These are phyloP conservation scores for Callocephalon fimbriatum DNA, from an alignment of 2,113 vertebrate genomes.

Conservation along the genomic window DNA sequence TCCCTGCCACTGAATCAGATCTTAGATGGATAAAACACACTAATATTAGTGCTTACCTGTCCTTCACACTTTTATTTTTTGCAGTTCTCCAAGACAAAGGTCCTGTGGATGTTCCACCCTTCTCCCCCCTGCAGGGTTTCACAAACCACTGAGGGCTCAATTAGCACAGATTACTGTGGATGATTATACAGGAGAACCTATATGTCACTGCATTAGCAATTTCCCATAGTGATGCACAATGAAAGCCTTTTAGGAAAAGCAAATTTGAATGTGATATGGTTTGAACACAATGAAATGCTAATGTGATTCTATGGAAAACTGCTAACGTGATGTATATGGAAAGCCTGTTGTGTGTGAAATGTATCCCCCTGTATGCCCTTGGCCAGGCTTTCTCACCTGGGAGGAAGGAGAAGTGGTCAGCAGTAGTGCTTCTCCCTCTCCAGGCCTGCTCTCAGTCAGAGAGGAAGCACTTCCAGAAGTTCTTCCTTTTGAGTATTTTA, in stretches of 20 bases:
- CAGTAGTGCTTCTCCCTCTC: neutral
- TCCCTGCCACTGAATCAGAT: neutral
- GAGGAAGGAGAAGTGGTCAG: neutral
- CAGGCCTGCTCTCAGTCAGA: neutral
- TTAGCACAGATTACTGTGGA: slow-evolving; percentile 35
- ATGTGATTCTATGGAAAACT: slow-evolving; percentile 40
- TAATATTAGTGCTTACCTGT: neutral
- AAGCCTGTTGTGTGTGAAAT: neutral
- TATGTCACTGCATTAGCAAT: slow-evolving; percentile 64
- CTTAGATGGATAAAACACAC: neutral
- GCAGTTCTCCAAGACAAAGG: neutral
- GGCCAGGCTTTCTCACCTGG: neutral
- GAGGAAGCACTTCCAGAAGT: neutral
- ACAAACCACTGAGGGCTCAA: neutral
- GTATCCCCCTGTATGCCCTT: neutral
- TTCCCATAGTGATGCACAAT: slow-evolving; percentile 67
- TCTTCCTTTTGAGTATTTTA: neutral
- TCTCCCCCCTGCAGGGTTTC: neutral
- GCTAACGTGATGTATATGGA: neutral
- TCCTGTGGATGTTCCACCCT: neutral
- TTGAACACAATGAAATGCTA: slow-evolving; percentile 52
- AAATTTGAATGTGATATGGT: slow-evolving; percentile 46
- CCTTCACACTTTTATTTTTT: neutral
- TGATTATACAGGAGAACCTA: slow-evolving; percentile 41
- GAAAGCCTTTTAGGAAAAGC: slow-evolving; percentile 65